Evolutionary conservation across 1,140 invertebrate species (phyloP), one percentile per base, ranked within the genome.

Genomic region (Philopotamus ludificatus): DNA sequence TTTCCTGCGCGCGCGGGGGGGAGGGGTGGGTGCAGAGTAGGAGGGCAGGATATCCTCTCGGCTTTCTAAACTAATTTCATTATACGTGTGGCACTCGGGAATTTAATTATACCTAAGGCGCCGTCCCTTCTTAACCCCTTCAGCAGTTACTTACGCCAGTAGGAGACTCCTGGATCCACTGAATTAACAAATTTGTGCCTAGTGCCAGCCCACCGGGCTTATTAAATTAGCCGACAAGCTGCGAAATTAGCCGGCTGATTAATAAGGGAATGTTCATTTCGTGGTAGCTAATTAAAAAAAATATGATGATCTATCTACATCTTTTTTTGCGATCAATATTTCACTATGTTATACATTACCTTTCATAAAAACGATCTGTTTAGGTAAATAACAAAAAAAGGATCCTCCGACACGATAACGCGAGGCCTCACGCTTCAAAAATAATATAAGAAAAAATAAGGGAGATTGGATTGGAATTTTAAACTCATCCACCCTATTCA

Each of bases 11-110:
- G 4, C 28, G 28, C 28, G 4, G 12, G 12, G 28, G 12, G 4
- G 12, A 4, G 28, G 28, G 28, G 28, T 34, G 28, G 20, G 10
- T 53, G 7, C 23, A n/a, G n/a, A n/a, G 2, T n/a, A 22, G 15
- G 21, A 18, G 34, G 8, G 49, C 12, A 1, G 7, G 39, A 44
- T 4, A 50, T 67, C 15, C 59, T 39, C n/a, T n/a, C 55, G 21
- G 9, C 53, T 67, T 63, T 58, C 67, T 65, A 66, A 69, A 63
- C 51, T 66, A 69, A 69, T 69, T 69, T 58, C 58, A 69, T 69
- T 65, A 65, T 34, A 59, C 58, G 42, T 53, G 58, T 50, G 61
- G 64, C 60, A 64, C 22, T 49, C 23, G 41, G 61, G 68, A 66
- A 66, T 70, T 70, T 70, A 66, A 70, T 70, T 70, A 70, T 49